Conservation (phyloP, 2,888 invertebrate genomes). For the Osedax fenrisi region DNA sequence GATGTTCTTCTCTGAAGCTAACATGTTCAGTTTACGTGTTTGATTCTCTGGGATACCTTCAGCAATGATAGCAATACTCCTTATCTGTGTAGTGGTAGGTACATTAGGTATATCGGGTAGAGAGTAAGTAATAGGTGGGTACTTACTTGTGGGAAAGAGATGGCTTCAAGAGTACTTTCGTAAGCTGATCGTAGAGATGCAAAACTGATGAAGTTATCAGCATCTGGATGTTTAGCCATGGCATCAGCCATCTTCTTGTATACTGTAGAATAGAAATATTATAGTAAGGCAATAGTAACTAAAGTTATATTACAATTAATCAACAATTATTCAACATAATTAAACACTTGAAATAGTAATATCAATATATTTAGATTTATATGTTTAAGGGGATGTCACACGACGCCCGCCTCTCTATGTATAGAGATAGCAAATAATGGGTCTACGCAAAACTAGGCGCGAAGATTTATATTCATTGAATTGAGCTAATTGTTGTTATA, state of each 20-base stretch:
- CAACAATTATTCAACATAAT: not conserved
- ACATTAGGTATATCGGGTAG: not conserved
- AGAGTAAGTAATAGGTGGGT: too few species aligned
- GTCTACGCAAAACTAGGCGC: too few species aligned
- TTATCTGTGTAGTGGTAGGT: conserved; percentile 56
- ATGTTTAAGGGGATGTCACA: too few species aligned
- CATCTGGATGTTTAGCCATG: conserved; percentile 83
- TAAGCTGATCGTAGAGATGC: conserved; percentile 93
- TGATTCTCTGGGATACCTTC: conserved; percentile 98
- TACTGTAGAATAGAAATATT: too few species aligned
- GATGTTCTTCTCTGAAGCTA: conserved; percentile 70
- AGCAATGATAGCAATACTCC: conserved; percentile 92
- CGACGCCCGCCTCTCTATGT: too few species aligned
- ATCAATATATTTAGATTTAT: not conserved
- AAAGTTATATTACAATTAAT: not conserved
- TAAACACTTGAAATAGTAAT: not conserved
- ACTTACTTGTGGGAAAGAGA: conserved; percentile 68
- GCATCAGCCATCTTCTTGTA: conserved; percentile 95
- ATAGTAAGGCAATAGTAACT: too few species aligned
- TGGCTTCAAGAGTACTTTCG: conserved; percentile 84
- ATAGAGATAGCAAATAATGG: too few species aligned
- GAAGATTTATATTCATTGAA: too few species aligned
- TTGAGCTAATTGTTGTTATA: too few species aligned
- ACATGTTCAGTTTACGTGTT: conserved; percentile 74
- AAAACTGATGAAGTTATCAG: conserved; percentile 85